Base-by-base conservation (phyloP, 2,797 vertebrate species). In the Halcyon badia region DNA sequence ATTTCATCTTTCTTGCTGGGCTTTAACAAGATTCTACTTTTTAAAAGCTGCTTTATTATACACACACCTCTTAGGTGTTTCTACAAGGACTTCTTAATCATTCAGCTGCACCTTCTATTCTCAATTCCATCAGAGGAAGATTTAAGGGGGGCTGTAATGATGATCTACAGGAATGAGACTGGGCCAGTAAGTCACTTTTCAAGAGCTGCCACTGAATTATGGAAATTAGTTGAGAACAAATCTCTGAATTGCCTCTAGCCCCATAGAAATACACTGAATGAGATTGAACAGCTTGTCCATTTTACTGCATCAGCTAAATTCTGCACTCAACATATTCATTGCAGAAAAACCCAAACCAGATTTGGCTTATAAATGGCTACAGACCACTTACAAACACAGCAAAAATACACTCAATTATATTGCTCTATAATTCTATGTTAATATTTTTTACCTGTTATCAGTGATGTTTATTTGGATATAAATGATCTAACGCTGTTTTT, bases 241-340 rank as follows among this genome's bases (percentile, higher is more conserved):
- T 64, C 72, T 60, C 51, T 71, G 58, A 81, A 79, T 33, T 90
- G 89, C 58, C 76, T 91, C 30, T n/a, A 73, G 61, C 25, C 71
- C 65, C 1, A 0, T 2, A 83, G 87, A 95, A 95, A 83, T 33
- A 42, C 15, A 77, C 7, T 46, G n/a, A 65, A 33, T 46, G 76
- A 78, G 75, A 58, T 44, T 54, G 18, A 92, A 78, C 66, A 92
- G 82, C 91, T 85, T 95, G 84, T 71, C 69, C 37, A 21, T 51
- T 80, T 93, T 91, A 64, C 46, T 68, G 54, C 87, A 92, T 78
- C 87, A 90, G 87, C 76, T 88, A 48, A 89, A 94, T 76, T 83
- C 72, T 62, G 46, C 2, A 2, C 58, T 89, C 51, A 65, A 73
- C 25, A 21, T 71, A 91, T 5, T 91, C 65, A 78, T 3, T 64